Base-by-base conservation (phyloP, 2,888 invertebrate genomes). In the Campoplex capitator region DNA sequence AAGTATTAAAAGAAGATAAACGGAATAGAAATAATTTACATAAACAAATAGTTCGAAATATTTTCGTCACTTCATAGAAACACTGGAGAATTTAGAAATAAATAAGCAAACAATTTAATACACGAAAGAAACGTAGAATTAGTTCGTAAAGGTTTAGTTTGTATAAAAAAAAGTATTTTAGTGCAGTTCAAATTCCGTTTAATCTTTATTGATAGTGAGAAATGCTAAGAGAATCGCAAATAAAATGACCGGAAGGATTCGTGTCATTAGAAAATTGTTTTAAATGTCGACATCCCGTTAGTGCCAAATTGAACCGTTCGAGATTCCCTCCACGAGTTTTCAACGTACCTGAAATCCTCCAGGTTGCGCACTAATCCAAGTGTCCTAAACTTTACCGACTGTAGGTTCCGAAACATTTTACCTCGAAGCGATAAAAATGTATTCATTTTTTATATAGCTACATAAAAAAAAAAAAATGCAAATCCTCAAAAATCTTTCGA, bases 1-100 rank as follows among this genome's bases (percentile, higher is more conserved):
- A 87, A 88, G 88, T 75, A 77, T 45, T 23, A 7, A 8, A 67
- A 65, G n/a, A 65, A 18, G 42, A 45, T 8, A 65, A 74, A 28
- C 6, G 18, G 42, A 45, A 9, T n/a, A 42, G 8, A 58, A 13
- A 16, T 3, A 11, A 68, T 74, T 76, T 51, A 67, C 81, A 81
- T 82, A 77, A 82, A 87, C 28, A 62, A 62, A 76, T 48, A 32
- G 0, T 13, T 45, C 28, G 83, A 86, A 70, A 82, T 13, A 42
- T 62, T n/a, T 38, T n/a, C 16, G 4, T 38, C 13, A 4, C 42
- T 75, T 38, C 18, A 13, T 9, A n/a, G n/a, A 42, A 58, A 56
- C 56, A 56, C 7, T 13, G 0, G 0, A 32, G 18, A 73, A 73
- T 28, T n/a, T 51, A 11, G 35, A 56, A n/a, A 38, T n/a, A n/a